Percentiles rank a stretch among this genome's conserved stretches.
Conservation (phyloP, 2,113 vertebrate genomes). For the Oryctolagus cuniculus region mOryCun1.1 NC_091450.1:3354501-3355000, state of each 20-base stretch:
- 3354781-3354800: neutral
- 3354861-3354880: neutral
- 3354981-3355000: accelerated
- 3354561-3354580: too few species aligned
- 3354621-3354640: neutral
- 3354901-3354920: neutral
- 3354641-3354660: neutral
- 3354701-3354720: too few species aligned
- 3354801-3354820: neutral
- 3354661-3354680: neutral
- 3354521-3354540: too few species aligned
- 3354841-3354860: neutral
- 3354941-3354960: neutral
- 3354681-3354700: neutral
- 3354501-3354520: too few species aligned
- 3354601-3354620: too few species aligned
- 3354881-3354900: neutral
- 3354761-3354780: neutral
- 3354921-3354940: neutral
- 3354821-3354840: neutral
- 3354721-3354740: neutral
- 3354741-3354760: neutral
- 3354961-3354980: neutral
- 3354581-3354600: too few species aligned
- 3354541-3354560: too few species aligned